Evolutionary conservation across 2,113 vertebrate species (phyloP).

Genomic region (Dryoscopus gambensis): DNA sequence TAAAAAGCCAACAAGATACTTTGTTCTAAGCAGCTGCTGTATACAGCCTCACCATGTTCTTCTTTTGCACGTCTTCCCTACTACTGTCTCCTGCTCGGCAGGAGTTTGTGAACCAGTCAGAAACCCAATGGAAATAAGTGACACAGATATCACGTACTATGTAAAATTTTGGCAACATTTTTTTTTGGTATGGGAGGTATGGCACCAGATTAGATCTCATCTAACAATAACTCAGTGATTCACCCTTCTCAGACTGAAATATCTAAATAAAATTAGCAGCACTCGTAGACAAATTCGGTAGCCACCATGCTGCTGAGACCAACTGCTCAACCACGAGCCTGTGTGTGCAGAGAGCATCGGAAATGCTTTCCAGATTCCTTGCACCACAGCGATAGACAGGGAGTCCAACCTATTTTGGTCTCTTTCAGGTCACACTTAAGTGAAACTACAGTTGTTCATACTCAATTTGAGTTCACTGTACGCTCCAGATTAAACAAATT

Average conservation of each 20-base stretch:
- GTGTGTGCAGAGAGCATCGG: neutral
- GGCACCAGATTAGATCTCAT: neutral
- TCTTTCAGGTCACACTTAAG: neutral
- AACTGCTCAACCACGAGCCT: neutral
- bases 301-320: neutral
- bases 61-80: neutral
- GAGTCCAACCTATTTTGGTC: neutral
- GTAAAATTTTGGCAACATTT: neutral
- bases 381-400: neutral
- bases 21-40: neutral
- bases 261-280: neutral
- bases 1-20: neutral
- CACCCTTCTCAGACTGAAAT: neutral
- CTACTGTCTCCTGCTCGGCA: neutral
- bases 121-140: neutral
- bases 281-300: neutral
- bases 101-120: neutral
- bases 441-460: neutral
- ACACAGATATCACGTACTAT: rapidly evolving
- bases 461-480: neutral
- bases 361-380: neutral
- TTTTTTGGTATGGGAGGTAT: neutral
- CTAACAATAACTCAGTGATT: neutral
- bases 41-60: neutral
- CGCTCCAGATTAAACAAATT: neutral